Evolutionary conservation across 1,140 invertebrate species (phyloP), one percentile per base, ranked within the genome.

Genomic region (Heliconius eleuchia): DNA sequence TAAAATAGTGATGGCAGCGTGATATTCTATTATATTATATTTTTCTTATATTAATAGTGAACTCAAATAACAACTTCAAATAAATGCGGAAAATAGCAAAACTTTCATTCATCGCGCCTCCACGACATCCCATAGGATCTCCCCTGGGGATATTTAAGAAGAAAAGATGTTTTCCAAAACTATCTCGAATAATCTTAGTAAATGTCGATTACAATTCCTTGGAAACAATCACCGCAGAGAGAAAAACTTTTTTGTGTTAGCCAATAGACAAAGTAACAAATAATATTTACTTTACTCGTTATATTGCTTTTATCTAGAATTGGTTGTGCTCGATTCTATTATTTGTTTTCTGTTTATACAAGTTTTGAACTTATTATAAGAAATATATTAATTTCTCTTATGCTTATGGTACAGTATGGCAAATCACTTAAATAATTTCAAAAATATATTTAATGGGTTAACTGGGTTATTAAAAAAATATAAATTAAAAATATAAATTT

Each of bases 101-200:
- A 30, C 60, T 66, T 66, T 30, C 1, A n/a, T 66, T 66, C 11
- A 27, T 66, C 11, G 4, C 3, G 60, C 23, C 23, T 30, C 23
- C 18, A 13, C 60, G 27, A 27, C 23, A 9, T 16, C 60, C 60
- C 23, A 30, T 66, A 66, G 60, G 60, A 30, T 66, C 8, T 57
- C 66, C 70, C 71, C 34, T 66, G 55, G 27, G 52, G 52, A 74
- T 74, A 37, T 74, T 74, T 55, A 57, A 74, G 37, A 74, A 74
- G 52, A 55, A 74, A 74, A 57, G 30, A 74, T 55, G 52, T 74
- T 74, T 66, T 66, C 60, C 37, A 71, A 71, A 71, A 71, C 30
- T 71, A 39, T 71, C 71, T 39, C 71, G 19, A 71, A 71, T 71
- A 71, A 71, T 71, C 71, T 39, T 37, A 19, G 71, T 39, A 71